Percentiles rank a stretch among this genome's conserved stretches.
Conservation (phyloP, 2,113 vertebrate species). For the Lucifuga dentata region DNA sequence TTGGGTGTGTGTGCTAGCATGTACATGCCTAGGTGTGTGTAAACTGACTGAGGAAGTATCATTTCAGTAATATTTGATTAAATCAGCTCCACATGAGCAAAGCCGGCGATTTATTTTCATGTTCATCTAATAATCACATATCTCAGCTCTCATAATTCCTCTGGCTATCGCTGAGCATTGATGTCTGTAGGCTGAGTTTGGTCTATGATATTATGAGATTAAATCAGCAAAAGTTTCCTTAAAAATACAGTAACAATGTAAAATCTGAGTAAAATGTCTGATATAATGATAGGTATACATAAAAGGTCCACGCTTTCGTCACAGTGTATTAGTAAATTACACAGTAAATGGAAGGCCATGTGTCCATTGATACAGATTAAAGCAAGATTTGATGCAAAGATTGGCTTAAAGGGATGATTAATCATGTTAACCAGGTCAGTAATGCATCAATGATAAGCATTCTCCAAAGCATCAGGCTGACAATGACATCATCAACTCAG, state of each 20-base stretch:
- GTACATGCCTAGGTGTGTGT: conserved; percentile 8
- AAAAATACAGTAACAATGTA: conserved; percentile 6
- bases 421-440: background rate
- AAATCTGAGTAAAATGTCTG: background rate
- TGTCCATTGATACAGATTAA: conserved; percentile 33
- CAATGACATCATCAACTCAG: conserved; percentile 7
- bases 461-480: background rate
- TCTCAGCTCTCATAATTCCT: conserved; percentile 25
- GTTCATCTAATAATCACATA: conserved; percentile 5
- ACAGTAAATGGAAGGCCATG: conserved; percentile 10
- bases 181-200: background rate
- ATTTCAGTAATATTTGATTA: conserved; percentile 40
- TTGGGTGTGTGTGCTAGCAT: background rate
- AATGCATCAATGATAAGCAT: conserved; percentile 16
- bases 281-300: background rate
- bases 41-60: conserved; percentile 9
- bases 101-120: conserved; percentile 18
- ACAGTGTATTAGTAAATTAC: conserved; percentile 13
- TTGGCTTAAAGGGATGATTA: conserved; percentile 17
- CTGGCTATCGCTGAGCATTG: background rate
- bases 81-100: conserved; percentile 41
- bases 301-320: background rate
- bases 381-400: conserved; percentile 6
- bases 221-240: background rate
- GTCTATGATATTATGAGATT: conserved; percentile 21